A percentile compares a stretch with the other conserved stretches of the same genome.
Evolutionary conservation across 53 echinoderm and acorn worm genomes (phyloP).

Genomic region (Mesocentrotus franciscanus): DNA sequence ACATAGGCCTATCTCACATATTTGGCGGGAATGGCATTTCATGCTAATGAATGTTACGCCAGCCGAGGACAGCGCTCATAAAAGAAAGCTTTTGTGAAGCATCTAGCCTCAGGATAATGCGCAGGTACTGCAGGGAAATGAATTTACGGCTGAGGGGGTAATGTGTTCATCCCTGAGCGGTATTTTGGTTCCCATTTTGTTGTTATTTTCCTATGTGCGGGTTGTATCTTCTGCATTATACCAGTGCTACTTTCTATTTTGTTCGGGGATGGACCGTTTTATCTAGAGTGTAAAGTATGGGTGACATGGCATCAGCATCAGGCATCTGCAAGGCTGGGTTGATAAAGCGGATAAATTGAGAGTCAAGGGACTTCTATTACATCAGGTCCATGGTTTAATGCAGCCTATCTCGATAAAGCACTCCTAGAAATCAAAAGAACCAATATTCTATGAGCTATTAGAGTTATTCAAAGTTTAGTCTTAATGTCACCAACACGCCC

Average conservation of each 20-base stretch:
- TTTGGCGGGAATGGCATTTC: conserved; percentile 46
- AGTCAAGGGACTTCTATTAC: conserved; percentile 25
- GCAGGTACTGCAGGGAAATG: not conserved
- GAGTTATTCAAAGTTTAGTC: not conserved
- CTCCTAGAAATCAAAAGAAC: conserved; percentile 8
- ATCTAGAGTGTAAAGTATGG: conserved; percentile 12
- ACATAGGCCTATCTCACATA: conserved; percentile 41
- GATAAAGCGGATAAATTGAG: conserved; percentile 29
- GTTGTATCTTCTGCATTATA: not conserved
- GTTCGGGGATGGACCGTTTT: not conserved
- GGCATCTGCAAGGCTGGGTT: conserved; percentile 4
- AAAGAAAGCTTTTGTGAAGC: conserved; percentile 7
- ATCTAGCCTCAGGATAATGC: conserved; percentile 6
- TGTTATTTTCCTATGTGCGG: not conserved
- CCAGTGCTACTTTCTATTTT: conserved; percentile 17
- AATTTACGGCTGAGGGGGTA: conserved; percentile 20
- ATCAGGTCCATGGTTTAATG: not conserved
- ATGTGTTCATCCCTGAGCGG: conserved; percentile 26
- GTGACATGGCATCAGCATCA: not conserved
- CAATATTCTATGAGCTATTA: not conserved
- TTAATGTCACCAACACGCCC: not conserved
- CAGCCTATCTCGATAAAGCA: not conserved
- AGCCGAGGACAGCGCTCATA: conserved; percentile 30
- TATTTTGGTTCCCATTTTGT: conserved; percentile 1
- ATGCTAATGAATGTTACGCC: conserved; percentile 41